phyloP scores from a whole-genome alignment of 2,888 invertebrate species.

The Thereva unica region DNA sequence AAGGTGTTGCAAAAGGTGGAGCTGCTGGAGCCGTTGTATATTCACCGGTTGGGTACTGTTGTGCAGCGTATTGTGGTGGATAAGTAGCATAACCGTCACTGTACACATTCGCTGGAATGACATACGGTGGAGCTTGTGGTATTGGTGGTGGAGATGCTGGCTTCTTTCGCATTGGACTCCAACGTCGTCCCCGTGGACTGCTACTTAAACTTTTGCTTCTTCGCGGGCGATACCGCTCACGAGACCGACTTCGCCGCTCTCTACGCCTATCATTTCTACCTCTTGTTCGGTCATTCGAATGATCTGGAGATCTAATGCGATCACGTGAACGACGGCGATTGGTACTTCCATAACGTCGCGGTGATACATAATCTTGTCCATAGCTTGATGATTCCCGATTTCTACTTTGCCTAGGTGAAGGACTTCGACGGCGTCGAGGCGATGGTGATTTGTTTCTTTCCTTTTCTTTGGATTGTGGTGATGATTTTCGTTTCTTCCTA shows the following conservation, averaged over 20 bases:
- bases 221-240: conserved; percentile 47
- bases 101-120: conserved; percentile 40
- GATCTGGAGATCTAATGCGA: conserved; percentile 43
- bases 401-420: conserved; percentile 37
- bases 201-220: conserved; percentile 49
- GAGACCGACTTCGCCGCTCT: conserved; percentile 43
- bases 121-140: conserved; percentile 41
- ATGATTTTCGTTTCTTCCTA: conserved; percentile 1
- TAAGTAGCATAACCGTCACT: conserved; percentile 16
- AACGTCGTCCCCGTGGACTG: conserved; percentile 48
- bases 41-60: conserved; percentile 44
- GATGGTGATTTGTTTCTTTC: conserved; percentile 40
- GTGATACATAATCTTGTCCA: conserved; percentile 51
- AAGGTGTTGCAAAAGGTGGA: conserved; percentile 49
- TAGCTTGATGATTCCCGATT: conserved; percentile 40
- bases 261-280: conserved; percentile 46
- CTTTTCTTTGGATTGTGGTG: conserved; percentile 43
- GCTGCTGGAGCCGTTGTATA: conserved; percentile 40
- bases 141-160: conserved; percentile 45
- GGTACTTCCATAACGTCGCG: conserved; percentile 47
- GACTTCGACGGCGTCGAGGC: conserved; percentile 42
- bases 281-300: conserved; percentile 47
- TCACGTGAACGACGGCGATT: conserved; percentile 47
- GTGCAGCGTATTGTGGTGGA: conserved; percentile 46
- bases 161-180: conserved; percentile 43